Base-by-base conservation (phyloP, 2,888 invertebrate species). In the Cremastobaeus sp. region DNA sequence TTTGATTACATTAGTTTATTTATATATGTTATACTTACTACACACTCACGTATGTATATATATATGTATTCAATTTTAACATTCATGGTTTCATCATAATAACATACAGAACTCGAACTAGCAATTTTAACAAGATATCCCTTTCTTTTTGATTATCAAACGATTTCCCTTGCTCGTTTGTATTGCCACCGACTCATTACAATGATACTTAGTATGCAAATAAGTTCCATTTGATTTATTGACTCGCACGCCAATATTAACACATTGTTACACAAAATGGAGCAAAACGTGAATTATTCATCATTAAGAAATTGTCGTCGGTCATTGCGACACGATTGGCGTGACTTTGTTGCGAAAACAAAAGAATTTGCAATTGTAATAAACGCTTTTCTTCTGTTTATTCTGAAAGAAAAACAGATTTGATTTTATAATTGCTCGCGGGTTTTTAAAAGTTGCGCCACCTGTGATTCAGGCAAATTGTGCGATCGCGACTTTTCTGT, bases 201-300 rank as follows among this genome's bases (percentile, higher is more conserved):
- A 57, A 57, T 57, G 28, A 28, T 57, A 57, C 39, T 57, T 48
- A 39, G 41, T 57, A 66, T 57, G 57, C 43, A 50, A 66, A 66
- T 66, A 50, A 57, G 3, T 4, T 1, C 3, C 25, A 35, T 41
- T 41, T 48, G 41, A 66, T 66, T 66, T 47, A 66, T 57, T 43
- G 41, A 48, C 57, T 48, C 34, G 34, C 48, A 43, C 48, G 57
- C 20, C 28, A 32, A 47, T 55, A 59, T 68, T 57, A 68, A 59
- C 43, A 59, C 45, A 68, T 59, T 59, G 59, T 59, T 68, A 41
- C 52, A 68, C 52, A 52, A 68, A 68, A 59, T 59, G 37, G 52
- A 68, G 68, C 68, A 45, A 59, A 52, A 68, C 39, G 43, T 52
- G 59, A 59, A 68, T 68, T 47, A 68, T 52, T 68, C 68, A 52